Evolutionary conservation across 2,113 vertebrate species (phyloP).

Genomic region (Tauraco erythrolophus): DNA sequence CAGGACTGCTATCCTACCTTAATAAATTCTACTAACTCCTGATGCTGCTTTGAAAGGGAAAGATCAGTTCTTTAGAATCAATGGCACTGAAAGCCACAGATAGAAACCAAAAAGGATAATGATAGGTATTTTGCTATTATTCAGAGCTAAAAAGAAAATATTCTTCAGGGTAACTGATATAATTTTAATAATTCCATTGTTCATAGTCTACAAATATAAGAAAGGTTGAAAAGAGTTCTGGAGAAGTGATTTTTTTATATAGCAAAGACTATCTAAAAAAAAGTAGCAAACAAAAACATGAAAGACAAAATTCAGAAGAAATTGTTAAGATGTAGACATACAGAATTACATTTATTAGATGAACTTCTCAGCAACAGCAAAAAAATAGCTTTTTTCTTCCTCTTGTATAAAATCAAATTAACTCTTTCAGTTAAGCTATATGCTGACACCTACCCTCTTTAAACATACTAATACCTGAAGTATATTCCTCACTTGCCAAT

Average conservation of each 20-base stretch:
- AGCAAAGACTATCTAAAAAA: neutral
- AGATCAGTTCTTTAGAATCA: neutral
- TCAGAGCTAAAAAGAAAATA: neutral
- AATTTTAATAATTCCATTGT: neutral
- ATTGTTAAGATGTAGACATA: neutral
- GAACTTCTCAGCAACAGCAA: neutral
- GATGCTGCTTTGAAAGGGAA: neutral
- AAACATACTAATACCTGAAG: neutral
- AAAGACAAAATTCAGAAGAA: neutral
- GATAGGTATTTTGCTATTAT: neutral
- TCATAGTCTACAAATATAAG: neutral
- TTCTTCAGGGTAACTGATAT: neutral
- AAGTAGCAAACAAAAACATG: neutral
- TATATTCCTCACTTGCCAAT: neutral
- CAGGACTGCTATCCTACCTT: neutral
- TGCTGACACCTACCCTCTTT: neutral
- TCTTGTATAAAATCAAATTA: neutral
- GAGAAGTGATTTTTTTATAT: neutral
- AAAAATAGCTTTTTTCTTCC: accelerated
- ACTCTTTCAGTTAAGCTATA: neutral
- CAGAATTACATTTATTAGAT: neutral
- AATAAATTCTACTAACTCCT: neutral
- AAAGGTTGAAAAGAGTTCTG: neutral
- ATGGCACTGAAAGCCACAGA: neutral
- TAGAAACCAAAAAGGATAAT: neutral